Percentiles rank a stretch among this genome's conserved stretches.
phyloP scores from a whole-genome alignment of 1,140 invertebrate species.

The Leptinotarsa lineolata region DNA sequence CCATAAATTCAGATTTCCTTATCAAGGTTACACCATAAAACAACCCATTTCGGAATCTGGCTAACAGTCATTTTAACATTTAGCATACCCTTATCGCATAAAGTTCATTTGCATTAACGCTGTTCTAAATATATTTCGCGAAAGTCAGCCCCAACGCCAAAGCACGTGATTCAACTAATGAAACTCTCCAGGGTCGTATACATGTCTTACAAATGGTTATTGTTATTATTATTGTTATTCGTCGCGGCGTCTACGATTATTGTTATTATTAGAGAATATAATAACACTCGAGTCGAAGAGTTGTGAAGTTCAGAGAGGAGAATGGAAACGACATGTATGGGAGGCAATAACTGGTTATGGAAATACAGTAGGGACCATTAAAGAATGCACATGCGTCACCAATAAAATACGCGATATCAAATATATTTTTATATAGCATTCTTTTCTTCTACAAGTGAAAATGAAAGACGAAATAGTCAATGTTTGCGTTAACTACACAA shows the following conservation, averaged over 20 bases:
- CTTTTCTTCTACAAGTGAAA: too few relatives aligned
- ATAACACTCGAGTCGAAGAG: conserved; percentile 45
- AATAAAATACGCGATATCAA: too few relatives aligned
- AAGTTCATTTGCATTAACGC: conserved; percentile 37
- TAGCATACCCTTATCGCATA: neutral
- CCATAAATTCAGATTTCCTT: too few relatives aligned
- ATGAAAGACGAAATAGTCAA: too few relatives aligned
- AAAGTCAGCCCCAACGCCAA: conserved; percentile 29
- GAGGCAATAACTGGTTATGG: conserved; percentile 11
- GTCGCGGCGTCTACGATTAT: conserved; percentile 52
- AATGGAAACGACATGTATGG: conserved; percentile 25
- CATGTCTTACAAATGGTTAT: conserved; percentile 51
- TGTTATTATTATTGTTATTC: conserved; percentile 53
- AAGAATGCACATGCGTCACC: neutral
- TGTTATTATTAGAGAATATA: conserved; percentile 54
- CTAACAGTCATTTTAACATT: neutral
- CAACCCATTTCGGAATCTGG: neutral
- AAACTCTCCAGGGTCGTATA: conserved; percentile 49
- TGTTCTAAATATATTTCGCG: conserved; percentile 33
- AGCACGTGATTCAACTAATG: conserved; percentile 50
- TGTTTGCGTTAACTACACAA: too few relatives aligned
- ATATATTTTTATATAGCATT: too few relatives aligned
- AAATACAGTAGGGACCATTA: neutral
- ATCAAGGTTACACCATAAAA: too few relatives aligned
- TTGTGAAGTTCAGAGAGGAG: conserved; percentile 28